Evolutionary conservation across 1,140 invertebrate species (phyloP), one percentile per base, ranked within the genome.

Genomic region (Oscheius sp.): DNA sequence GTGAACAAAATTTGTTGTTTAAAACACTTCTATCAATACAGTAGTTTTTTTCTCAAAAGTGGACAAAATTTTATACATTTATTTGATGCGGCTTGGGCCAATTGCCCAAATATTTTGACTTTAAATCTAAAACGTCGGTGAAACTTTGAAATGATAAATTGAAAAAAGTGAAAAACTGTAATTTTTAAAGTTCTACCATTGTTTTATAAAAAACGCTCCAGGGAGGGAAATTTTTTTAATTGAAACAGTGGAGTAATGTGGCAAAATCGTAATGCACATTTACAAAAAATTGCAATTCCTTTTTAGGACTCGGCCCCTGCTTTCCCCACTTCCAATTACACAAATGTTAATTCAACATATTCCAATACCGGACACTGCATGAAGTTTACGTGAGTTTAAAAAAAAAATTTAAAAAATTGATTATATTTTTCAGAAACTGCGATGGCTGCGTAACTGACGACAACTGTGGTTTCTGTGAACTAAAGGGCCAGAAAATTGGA

Each of bases 361-460:
- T 32, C 31, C 28, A 31, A 73, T 46, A 29, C 36, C 18, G 26
- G 2, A 13, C 49, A 73, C n/a, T 66, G 62, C 26, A 42, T 58
- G 31, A 67, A 73, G 42, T 73, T 49, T 29, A 65, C 55, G 42
- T 46, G 38, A n/a, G 36, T 58, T 62, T 13, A 65, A 10, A n/a
- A 10, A n/a, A 10, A 1, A 42, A 28, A 64, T 7, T n/a, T n/a
- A n/a, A n/a, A n/a, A n/a, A n/a, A n/a, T n/a, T n/a, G n/a, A n/a
- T 62, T 29, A 32, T 62, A 10, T 32, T 59, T 1, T 79, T 34
- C 46, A 78, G 71, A 10, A 79, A 80, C 49, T 80, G 79, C 42
- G 79, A 80, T 58, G 74, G 49, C 61, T 80, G 79, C 67, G 78
- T 79, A 1, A 81, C 79, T n/a, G 71, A 73, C 58, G 78, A 81